Conservation (phyloP, 2,113 vertebrate genomes). For the Hipposideros armiger region DNA sequence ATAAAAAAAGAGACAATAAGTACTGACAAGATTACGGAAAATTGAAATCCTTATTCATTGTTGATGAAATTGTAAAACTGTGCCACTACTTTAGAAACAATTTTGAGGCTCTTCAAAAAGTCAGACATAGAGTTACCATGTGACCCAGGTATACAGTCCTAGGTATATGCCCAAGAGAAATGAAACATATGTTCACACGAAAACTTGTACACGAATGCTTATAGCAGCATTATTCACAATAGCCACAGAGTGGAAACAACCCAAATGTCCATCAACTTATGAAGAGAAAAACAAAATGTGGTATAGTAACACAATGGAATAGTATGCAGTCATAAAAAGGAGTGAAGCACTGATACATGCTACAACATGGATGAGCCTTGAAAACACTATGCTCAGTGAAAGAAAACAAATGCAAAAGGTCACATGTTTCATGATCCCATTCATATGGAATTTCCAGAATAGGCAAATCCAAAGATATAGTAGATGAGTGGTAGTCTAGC, state of each 20-base stretch:
- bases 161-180: constrained; percentile 1
- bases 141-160: not conserved
- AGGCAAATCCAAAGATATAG: not conserved
- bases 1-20: not conserved
- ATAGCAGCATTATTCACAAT: constrained; percentile 33
- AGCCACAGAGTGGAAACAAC: constrained; percentile 9
- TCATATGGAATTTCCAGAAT: not conserved
- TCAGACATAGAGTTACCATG: constrained; percentile 16
- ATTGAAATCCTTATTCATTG: constrained; percentile 6
- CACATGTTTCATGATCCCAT: constrained; percentile 1
- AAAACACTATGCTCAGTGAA: constrained; percentile 53
- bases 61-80: not conserved
- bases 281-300: constrained; percentile 13
- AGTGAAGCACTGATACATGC: not conserved
- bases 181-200: not conserved
- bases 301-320: not conserved
- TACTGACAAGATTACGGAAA: constrained; percentile 20
- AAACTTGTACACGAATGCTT: constrained; percentile 5
- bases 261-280: constrained; percentile 1
- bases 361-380: not conserved
- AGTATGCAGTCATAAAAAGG: not conserved
- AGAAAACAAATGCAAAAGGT: not conserved
- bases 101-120: constrained; percentile 31
- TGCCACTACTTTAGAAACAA: not conserved
- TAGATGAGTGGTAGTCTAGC: not conserved